A percentile compares a stretch with the other conserved stretches of the same genome.
These are phyloP conservation scores for Lepeophtheirus nordmannii DNA, from an alignment of 2,888 invertebrate species.

Conservation along the genomic window DNA sequence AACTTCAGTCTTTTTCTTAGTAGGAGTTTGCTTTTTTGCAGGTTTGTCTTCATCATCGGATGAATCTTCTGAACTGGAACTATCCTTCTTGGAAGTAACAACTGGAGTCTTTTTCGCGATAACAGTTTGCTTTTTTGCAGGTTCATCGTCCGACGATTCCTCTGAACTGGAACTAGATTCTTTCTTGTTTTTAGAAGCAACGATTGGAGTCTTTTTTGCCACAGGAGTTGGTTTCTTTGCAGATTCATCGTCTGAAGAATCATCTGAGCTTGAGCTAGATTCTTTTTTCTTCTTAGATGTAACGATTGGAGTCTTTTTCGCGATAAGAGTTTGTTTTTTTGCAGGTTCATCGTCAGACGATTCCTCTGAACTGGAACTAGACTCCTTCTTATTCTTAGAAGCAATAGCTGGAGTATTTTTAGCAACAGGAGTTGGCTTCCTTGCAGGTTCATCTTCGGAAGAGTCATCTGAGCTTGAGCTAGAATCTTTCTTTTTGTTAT, in stretches of 20 bases:
- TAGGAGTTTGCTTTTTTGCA: not conserved
- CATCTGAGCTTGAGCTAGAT: not conserved
- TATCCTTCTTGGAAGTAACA: not conserved
- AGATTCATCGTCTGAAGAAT: not conserved
- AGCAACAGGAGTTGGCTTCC: not conserved
- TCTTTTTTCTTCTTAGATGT: no score
- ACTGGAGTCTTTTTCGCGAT: not conserved
- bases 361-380: not conserved
- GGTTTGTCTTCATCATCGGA: conserved; percentile 7
- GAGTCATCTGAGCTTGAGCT: not conserved
- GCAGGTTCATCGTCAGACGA: not conserved
- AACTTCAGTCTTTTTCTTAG: not conserved
- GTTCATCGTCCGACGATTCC: not conserved
- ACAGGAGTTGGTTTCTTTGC: no score
- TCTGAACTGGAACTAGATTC: conserved; percentile 1
- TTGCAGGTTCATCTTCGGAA: conserved; percentile 12
- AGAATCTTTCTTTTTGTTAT: conserved; percentile 7
- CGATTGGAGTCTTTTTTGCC: no score
- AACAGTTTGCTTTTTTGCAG: not conserved
- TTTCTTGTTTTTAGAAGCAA: no score
- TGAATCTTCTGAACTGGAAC: conserved; percentile 2
- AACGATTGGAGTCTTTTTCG: no score
- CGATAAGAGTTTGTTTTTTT: no score
- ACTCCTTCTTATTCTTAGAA: not conserved
- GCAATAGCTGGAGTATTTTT: not conserved